phyloP scores from a whole-genome alignment of 2,113 vertebrate genomes.

The Ceyx margarethae region DNA sequence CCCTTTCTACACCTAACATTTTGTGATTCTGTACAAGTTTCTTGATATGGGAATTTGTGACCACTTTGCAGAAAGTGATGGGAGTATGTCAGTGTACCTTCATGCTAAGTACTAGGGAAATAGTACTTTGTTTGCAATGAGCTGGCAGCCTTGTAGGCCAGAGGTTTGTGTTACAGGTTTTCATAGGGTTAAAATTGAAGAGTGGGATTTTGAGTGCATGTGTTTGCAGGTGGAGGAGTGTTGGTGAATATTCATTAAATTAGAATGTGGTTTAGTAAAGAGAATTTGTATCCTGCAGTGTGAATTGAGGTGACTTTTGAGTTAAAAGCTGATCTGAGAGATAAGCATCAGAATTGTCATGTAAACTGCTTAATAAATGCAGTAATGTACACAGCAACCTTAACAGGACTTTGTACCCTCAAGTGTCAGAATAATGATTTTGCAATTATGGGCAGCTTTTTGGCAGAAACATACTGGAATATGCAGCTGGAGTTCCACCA shows the following conservation, averaged over 20 bases:
- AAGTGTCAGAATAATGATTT: background rate
- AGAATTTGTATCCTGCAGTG: background rate
- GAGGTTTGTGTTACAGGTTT: background rate
- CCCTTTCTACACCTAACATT: no score
- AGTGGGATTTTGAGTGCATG: background rate
- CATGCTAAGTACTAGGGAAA: background rate
- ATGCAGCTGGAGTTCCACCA: background rate
- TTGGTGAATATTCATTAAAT: background rate
- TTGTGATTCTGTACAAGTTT: no score
- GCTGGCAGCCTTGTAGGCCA: background rate
- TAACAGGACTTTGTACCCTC: background rate
- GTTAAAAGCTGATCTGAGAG: background rate
- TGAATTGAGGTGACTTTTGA: background rate
- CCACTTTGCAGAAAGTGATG: background rate
- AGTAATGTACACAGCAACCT: background rate
- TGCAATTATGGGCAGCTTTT: background rate
- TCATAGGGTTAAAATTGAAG: background rate
- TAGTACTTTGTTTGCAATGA: background rate
- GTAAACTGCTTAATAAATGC: background rate
- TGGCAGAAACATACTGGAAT: background rate
- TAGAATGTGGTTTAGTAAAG: background rate
- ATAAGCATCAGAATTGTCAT: background rate
- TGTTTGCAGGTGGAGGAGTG: background rate
- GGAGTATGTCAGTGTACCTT: background rate
- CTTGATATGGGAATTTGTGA: background rate